Percentiles rank a stretch among this genome's conserved stretches.
Conservation (phyloP, 2,888 invertebrate genomes). For the Hypomecis atomaria region DNA sequence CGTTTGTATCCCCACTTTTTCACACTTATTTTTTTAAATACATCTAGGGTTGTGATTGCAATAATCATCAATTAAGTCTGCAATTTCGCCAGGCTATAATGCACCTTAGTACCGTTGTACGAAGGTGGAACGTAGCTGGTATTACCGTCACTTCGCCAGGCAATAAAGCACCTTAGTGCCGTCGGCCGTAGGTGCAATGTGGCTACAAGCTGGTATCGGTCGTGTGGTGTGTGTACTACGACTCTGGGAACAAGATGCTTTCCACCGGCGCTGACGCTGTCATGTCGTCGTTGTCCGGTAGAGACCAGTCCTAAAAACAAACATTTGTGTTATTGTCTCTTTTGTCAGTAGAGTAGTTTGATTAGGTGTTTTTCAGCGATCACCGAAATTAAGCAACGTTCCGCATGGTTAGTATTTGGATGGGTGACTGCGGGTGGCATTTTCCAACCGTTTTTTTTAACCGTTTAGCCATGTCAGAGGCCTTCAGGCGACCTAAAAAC, state of each 20-base stretch:
- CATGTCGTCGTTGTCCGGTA: slow-evolving; percentile 69
- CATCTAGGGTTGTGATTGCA: background rate
- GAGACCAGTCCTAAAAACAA: slow-evolving; percentile 71
- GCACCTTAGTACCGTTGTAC: background rate
- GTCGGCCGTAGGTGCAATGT: slow-evolving; percentile 9
- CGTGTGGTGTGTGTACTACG: slow-evolving; percentile 56
- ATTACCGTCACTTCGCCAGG: slow-evolving; percentile 21
- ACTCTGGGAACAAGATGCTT: slow-evolving; percentile 71
- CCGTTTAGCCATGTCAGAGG: too few relatives aligned
- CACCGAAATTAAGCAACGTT: too few relatives aligned
- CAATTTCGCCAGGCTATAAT: background rate
- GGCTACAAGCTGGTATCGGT: slow-evolving; percentile 40
- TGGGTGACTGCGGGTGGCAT: too few relatives aligned
- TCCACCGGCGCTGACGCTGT: slow-evolving; percentile 72
- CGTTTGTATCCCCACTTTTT: too few relatives aligned
- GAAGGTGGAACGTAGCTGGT: slow-evolving; percentile 30
- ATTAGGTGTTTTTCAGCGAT: too few relatives aligned
- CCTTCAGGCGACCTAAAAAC: too few relatives aligned
- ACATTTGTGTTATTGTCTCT: background rate
- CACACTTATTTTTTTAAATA: too few relatives aligned
- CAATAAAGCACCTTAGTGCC: background rate
- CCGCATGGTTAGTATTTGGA: too few relatives aligned
- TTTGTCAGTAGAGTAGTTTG: too few relatives aligned
- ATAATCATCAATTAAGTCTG: background rate
- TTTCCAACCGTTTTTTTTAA: too few relatives aligned